Conservation (phyloP, 2,797 vertebrate species). For the Coregonus ussuriensis region DNA sequence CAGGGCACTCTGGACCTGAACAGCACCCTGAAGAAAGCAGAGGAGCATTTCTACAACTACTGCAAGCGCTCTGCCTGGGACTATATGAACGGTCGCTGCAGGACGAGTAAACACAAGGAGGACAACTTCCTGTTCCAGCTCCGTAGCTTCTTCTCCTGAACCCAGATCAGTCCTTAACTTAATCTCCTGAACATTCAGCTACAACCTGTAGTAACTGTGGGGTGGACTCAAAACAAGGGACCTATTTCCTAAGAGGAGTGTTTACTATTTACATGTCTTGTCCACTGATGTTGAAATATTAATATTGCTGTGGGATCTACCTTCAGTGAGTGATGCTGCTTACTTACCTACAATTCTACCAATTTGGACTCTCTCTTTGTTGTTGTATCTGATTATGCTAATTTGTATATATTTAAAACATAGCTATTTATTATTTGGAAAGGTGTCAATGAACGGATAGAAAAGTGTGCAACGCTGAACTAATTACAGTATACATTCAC, state of each 20-base stretch:
- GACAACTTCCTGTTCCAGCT: constrained; percentile 76
- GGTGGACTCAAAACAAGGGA: constrained; percentile 13
- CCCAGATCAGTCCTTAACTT: constrained; percentile 22
- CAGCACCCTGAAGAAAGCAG: constrained; percentile 75
- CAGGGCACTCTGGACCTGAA: constrained; percentile 79
- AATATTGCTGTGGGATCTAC: constrained; percentile 34
- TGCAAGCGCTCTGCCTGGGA: constrained; percentile 74
- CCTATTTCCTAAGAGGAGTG: constrained; percentile 1
- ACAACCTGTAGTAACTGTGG: not conserved
- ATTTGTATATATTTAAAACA: constrained; percentile 30
- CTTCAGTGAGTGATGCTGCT: constrained; percentile 39
- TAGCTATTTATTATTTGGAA: constrained; percentile 53
- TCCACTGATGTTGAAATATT: not conserved
- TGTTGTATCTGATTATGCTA: not conserved
- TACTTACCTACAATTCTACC: not conserved
- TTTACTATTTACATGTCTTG: not conserved
- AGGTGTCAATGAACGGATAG: constrained; percentile 15
- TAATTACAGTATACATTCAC: not conserved
- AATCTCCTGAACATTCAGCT: not conserved
- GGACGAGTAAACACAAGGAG: constrained; percentile 59
- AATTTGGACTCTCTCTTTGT: not conserved
- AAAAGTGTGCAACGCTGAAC: constrained; percentile 1
- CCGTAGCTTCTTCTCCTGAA: constrained; percentile 77
- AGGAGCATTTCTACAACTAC: constrained; percentile 79
- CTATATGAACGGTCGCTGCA: constrained; percentile 57